Percentiles rank a stretch among this genome's conserved stretches.
These are phyloP conservation scores for Cyrtonyx montezumae DNA, from an alignment of 2,113 vertebrate genomes.

Conservation along the genomic window DNA sequence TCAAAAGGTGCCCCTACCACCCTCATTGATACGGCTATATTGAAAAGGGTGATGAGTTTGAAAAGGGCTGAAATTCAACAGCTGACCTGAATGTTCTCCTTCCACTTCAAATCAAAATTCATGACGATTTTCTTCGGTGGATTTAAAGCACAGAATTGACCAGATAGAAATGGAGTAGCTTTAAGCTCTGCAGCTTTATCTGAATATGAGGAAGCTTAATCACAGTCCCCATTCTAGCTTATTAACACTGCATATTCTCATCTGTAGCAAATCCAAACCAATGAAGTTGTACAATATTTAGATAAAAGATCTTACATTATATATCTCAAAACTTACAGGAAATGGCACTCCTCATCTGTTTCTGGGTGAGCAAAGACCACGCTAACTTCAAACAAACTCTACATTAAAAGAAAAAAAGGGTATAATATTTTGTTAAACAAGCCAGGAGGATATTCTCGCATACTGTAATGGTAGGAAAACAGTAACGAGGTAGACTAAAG, in stretches of 20 bases:
- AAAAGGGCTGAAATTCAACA: neutral
- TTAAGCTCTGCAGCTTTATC: neutral
- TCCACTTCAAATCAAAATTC: neutral
- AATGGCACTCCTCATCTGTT: constrained; percentile 92
- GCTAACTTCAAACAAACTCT: constrained; percentile 93
- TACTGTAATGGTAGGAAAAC: neutral
- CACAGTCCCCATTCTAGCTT: neutral
- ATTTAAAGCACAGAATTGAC: neutral
- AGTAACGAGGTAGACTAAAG: neutral
- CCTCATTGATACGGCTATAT: neutral
- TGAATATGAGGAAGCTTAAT: neutral
- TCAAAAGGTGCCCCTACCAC: neutral
- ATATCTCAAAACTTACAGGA: constrained; percentile 88
- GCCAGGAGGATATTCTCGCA: constrained; percentile 34
- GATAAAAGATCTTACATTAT: constrained; percentile 59
- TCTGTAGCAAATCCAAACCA: constrained; percentile 54
- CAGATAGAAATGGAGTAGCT: neutral
- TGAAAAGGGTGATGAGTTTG: neutral
- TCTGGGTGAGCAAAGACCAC: constrained; percentile 91
- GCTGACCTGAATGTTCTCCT: neutral
- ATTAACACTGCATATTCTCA: constrained; percentile 25
- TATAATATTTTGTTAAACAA: constrained; percentile 54
- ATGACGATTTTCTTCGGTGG: neutral
- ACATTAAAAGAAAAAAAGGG: constrained; percentile 47
- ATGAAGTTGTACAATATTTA: constrained; percentile 52